A percentile compares a stretch with the other conserved stretches of the same genome.
Conservation (phyloP, 2,113 vertebrate genomes). For the Meles meles region DNA sequence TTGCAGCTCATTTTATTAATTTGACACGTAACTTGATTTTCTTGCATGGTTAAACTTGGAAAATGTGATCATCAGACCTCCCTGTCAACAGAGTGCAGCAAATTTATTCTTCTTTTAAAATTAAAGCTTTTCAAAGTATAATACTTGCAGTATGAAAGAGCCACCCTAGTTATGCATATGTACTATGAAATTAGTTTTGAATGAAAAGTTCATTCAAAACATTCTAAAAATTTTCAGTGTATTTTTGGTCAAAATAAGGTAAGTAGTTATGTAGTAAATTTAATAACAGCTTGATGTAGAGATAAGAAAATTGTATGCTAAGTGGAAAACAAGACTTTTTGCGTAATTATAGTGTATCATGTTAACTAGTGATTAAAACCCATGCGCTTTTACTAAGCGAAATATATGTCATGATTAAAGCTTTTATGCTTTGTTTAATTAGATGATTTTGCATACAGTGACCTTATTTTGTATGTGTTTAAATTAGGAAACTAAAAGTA, state of each 20-base stretch:
- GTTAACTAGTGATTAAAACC: conserved; percentile 64
- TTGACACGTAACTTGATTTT: conserved; percentile 1
- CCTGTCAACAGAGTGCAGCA: not conserved
- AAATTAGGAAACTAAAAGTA: conserved; percentile 5
- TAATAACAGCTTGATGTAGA: conserved; percentile 37
- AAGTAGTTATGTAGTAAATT: conserved; percentile 36
- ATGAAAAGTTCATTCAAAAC: conserved; percentile 10
- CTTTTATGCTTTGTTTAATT: conserved; percentile 23
- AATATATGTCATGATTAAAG: conserved; percentile 34
- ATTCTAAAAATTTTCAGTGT: conserved; percentile 22
- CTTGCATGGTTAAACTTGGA: conserved; percentile 21
- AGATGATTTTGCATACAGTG: not conserved
- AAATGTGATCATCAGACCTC: not conserved
- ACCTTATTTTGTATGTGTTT: conserved; percentile 15
- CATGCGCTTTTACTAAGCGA: conserved; percentile 24
- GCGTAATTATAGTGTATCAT: conserved; percentile 59
- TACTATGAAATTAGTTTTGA: conserved; percentile 38
- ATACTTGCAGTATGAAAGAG: not conserved
- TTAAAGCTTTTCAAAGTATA: not conserved
- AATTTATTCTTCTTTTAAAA: conserved; percentile 46
- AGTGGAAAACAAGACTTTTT: conserved; percentile 43
- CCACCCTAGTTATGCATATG: not conserved
- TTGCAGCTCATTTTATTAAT: not conserved
- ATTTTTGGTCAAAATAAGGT: conserved; percentile 40
- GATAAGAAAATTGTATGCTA: conserved; percentile 55